Percentiles rank a stretch among this genome's conserved stretches.
Conservation (phyloP, 2,888 invertebrate species). For the Heliconius sara region DNA sequence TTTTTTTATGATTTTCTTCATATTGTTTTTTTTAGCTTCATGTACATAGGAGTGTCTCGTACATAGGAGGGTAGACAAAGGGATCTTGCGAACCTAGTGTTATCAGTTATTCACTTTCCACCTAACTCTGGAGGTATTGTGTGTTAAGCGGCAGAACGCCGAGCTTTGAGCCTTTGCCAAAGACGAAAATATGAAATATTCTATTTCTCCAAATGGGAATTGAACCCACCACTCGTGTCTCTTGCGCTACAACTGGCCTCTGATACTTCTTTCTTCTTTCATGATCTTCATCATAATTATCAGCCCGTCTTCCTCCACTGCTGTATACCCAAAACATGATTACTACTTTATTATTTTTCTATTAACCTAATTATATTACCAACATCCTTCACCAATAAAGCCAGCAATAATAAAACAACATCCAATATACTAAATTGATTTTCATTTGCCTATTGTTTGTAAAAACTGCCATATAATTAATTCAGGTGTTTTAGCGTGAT, state of each 20-base stretch:
- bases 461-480: slow-evolving; percentile 12
- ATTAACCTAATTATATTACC: background rate
- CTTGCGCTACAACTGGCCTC: too few relatives aligned
- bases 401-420: background rate
- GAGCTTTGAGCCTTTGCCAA: too few relatives aligned
- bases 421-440: slow-evolving; percentile 11
- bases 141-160: too few relatives aligned
- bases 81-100: background rate
- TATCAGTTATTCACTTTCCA: background rate
- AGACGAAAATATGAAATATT: too few relatives aligned
- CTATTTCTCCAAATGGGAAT: too few relatives aligned
- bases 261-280: too few relatives aligned
- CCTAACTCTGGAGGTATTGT: too few relatives aligned
- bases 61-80: background rate
- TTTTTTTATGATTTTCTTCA: background rate
- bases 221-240: too few relatives aligned
- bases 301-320: too few relatives aligned
- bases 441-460: background rate
- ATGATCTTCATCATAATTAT: too few relatives aligned
- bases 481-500: slow-evolving; percentile 16
- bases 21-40: background rate
- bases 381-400: background rate
- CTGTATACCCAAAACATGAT: too few relatives aligned
- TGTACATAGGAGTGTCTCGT: background rate
- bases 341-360: background rate